Evolutionary conservation across 2,113 vertebrate genomes (phyloP).

Genomic region (Cyprinodon tularosa): DNA sequence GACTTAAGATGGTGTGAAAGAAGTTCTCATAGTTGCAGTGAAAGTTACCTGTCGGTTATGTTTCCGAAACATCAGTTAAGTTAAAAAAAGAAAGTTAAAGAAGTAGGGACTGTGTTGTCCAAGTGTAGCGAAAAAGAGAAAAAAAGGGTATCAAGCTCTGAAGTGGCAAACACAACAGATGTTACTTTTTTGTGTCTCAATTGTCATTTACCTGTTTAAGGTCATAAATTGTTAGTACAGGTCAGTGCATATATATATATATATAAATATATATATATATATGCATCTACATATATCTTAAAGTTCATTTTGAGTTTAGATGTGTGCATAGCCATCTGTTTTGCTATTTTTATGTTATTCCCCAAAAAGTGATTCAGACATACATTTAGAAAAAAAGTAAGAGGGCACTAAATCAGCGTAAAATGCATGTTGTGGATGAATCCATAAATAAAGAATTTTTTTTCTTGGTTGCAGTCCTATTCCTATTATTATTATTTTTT

Average conservation of each 20-base stretch:
- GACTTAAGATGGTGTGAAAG: conserved; percentile 51
- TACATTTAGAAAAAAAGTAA: background rate
- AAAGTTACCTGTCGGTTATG: conserved; percentile 45
- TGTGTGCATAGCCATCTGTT: background rate
- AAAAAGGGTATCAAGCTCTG: conserved; percentile 44
- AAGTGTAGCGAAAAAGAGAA: conserved; percentile 4
- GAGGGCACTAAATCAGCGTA: background rate
- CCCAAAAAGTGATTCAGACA: background rate
- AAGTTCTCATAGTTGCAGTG: conserved; percentile 67
- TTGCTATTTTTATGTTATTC: background rate
- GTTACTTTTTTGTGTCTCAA: conserved; percentile 31
- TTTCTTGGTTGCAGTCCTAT: background rate
- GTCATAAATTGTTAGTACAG: conserved; percentile 29
- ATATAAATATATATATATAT: background rate
- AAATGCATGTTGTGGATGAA: background rate
- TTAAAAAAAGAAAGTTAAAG: conserved; percentile 47
- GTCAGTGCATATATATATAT: background rate
- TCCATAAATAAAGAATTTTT: background rate
- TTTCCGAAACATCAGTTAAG: conserved; percentile 63
- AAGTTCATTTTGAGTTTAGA: background rate
- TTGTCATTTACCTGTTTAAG: conserved; percentile 44
- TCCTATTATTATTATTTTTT: background rate
- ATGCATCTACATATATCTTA: background rate
- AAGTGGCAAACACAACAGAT: conserved; percentile 51
- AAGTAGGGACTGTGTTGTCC: conserved; percentile 39